Base-by-base conservation (phyloP, 1,140 invertebrate species). In the Bombus cullumanus region DNA sequence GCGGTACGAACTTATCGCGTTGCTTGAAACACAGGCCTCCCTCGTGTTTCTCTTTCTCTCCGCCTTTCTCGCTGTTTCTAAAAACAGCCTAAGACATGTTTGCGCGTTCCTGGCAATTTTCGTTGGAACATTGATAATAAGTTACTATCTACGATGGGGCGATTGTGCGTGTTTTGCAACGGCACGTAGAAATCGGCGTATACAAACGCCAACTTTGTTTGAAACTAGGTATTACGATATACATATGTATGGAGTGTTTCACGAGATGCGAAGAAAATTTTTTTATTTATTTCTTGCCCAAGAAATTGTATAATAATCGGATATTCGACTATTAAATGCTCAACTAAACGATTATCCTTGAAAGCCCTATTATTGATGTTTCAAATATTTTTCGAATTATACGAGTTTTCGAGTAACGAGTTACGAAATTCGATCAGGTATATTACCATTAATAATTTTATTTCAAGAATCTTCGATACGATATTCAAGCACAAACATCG, bases 1-100 rank as follows among this genome's bases (percentile, higher is more conserved):
- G 81, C 89, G 87, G 92, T 93, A 93, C 92, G 88, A 92, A 93
- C 89, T 94, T 93, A 93, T 93, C 92, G 91, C 89, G 87, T 89
- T 88, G 81, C 88, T 90, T 64, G 69, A 75, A 79, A 87, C 79
- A 77, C 85, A 85, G 62, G 66, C 76, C 39, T 66, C 2, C 47
- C 47, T 57, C 37, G 74, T 28, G 41, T 41, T 39, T 34, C 81
- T 47, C 81, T 80, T 66, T 59, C 31, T 39, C 57, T 80, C 64
- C 53, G 41, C 57, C 62, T 73, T 28, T 9, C 25, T 31, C 43
- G 57, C 41, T 73, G 69, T 73, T 86, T 34, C n/a, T 41, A 43
- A 28, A 57, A 71, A 66, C 34, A 57, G 25, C 18, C 39, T 18
- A 43, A 59, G 53, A 73, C 41, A n/a, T 8, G 34, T 41, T 37